A percentile compares a stretch with the other conserved stretches of the same genome.
phyloP scores from a whole-genome alignment of 2,888 invertebrate genomes.

The Desoria tigrina region DNA sequence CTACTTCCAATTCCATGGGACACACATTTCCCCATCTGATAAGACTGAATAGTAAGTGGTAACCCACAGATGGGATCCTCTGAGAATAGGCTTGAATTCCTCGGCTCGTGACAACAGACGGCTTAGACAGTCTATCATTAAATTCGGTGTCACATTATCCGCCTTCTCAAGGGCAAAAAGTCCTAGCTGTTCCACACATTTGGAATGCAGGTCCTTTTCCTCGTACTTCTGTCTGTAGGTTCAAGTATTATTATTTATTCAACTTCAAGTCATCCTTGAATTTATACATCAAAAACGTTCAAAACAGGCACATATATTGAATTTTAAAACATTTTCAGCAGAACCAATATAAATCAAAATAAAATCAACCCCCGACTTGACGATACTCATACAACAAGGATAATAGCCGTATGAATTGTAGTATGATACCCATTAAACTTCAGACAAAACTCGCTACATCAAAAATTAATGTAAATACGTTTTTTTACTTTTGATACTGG shows the following conservation, averaged over 20 bases:
- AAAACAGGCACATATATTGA: not conserved
- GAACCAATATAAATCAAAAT: no score
- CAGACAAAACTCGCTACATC: no score
- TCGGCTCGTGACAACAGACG: constrained; percentile 63
- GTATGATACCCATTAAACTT: no score
- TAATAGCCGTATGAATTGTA: no score
- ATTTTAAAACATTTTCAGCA: no score
- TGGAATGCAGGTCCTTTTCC: constrained; percentile 71
- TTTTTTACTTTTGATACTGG: constrained; percentile 70
- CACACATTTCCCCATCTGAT: constrained; percentile 84
- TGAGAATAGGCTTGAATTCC: constrained; percentile 61
- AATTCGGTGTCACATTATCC: constrained; percentile 83
- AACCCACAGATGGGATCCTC: constrained; percentile 73
- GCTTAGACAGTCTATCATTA: constrained; percentile 84
- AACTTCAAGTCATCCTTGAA: no score
- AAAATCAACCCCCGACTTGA: no score
- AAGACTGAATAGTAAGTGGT: constrained; percentile 90
- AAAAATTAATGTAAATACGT: not conserved
- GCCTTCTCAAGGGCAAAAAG: constrained; percentile 79
- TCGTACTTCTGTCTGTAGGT: constrained; percentile 73
- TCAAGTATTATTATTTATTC: no score
- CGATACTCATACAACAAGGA: no score
- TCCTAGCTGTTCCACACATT: constrained; percentile 67
- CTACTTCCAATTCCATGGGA: constrained; percentile 85
- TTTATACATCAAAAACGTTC: not conserved